Evolutionary conservation across 2,113 vertebrate species (phyloP), one percentile per base, ranked within the genome.

Genomic region (Chamaea fasciata): DNA sequence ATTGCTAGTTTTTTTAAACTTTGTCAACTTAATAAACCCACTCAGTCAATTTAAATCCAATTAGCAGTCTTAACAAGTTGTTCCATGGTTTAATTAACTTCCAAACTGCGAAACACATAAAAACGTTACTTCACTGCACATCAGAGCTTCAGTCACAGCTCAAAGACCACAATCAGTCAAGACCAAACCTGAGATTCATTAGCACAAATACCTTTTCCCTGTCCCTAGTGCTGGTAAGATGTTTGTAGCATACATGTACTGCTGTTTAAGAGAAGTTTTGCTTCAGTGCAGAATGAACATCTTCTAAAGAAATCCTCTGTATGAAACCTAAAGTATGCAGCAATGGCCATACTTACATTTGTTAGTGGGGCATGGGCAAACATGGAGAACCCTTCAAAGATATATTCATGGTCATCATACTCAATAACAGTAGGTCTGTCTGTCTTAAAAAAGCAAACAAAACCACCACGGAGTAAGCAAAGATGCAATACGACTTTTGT

Each of bases 381-480:
- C 94, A 99, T 98, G 13, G 99, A 99, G 97, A 99, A 99, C 21
- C 99, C 99, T 97, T 99, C 99, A 83, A 99, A 99, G 96, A 99
- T 99, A 88, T 99, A 99, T 92, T 99, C 99, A 11, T 99, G 99
- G 96, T 99, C 99, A 56, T 99, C 99, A 44, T 99, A 99, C 91
- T 99, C 99, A 71, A 99, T 98, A 93, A 99, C 99, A 11, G 99
- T 99, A 27, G 99, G 99, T 83, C 99, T 96, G 97, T 99, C 99
- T 3, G 99, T 99, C 99, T 99, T 96, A 69, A 96, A 84, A 97
- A 89, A 86, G 80, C 59, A 97, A 94, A 87, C 30, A 95, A 80
- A 91, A 69, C 9, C 71, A 95, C 11, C 37, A 86, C 0, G 0
- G 42, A 88, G n/a, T 92, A 70, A 96, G 53, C 65, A 81, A 81